Evolutionary conservation across 2,888 invertebrate species (phyloP), one percentile per base, ranked within the genome.

Genomic region (Hyposoter dolosus): DNA sequence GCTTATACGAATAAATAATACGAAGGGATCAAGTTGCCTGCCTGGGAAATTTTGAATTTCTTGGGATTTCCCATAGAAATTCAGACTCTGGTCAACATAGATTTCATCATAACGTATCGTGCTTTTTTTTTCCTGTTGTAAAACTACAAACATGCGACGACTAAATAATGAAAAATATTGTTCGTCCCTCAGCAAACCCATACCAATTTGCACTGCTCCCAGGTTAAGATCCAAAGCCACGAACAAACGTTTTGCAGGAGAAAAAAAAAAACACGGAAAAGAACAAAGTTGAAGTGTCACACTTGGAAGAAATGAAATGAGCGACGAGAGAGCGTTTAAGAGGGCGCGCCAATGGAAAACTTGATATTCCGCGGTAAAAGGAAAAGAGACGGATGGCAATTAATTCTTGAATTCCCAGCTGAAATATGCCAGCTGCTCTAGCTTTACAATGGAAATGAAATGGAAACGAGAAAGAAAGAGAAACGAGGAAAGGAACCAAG

Each of bases 341-440:
- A 63, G 76, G 28, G 60, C 47, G 32, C 19, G 65, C 47, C 71
- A 71, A 71, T 45, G 45, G 45, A 43, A 79, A 79, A 19, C 56
- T 79, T 72, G 60, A 65, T 75, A 82, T 69, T 45, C 65, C 60
- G 75, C n/a, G 69, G 23, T n/a, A 47, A 69, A 19, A 50, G 68
- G 63, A 65, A 45, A 78, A 79, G 78, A 75, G 79, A 76, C 79
- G 82, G 82, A 50, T 71, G 50, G 75, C 75, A 85, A 85, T 85
- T 79, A 85, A 85, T 82, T 85, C 78, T 75, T 71, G 79, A 85
- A 82, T 82, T 85, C 75, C 75, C 75, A 72, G 40, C 71, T 45
- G 63, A 76, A 82, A 69, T 66, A 45, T 74, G 78, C 68, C 53
- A 83, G 74, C 53, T 63, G 69, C 47, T 60, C 47, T 63, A 47